Conservation (phyloP, 2,888 invertebrate species). For the Sinodicranocentrus sp. region DNA sequence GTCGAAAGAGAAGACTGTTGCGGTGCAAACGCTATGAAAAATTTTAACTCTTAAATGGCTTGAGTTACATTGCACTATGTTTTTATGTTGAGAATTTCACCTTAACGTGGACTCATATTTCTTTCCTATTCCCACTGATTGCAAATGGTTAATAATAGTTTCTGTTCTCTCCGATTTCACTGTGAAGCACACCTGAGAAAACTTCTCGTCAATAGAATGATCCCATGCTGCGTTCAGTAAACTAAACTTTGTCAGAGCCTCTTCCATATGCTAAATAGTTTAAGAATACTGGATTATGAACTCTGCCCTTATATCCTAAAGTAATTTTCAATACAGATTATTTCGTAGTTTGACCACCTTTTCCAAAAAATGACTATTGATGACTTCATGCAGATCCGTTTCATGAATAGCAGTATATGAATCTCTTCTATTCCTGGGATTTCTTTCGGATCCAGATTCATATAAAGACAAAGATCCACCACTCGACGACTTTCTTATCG, state of each 20-base stretch:
- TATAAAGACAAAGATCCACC: neutral
- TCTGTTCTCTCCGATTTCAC: conserved; percentile 55
- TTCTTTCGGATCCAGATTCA: no score
- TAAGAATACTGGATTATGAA: no score
- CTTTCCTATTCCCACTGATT: conserved; percentile 69
- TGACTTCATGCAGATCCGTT: conserved; percentile 21
- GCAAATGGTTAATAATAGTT: conserved; percentile 67
- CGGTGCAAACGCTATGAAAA: conserved; percentile 60
- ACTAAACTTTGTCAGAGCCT: conserved; percentile 55
- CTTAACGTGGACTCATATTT: conserved; percentile 70
- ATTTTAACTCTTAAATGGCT: neutral
- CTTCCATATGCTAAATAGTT: conserved; percentile 73
- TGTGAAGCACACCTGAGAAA: conserved; percentile 65
- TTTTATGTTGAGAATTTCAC: conserved; percentile 31
- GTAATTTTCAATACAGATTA: no score
- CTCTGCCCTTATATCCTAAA: no score
- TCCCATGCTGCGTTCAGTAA: conserved; percentile 64
- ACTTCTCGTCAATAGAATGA: conserved; percentile 60
- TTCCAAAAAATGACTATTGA: conserved; percentile 58
- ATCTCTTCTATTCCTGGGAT: neutral
- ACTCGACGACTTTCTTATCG: neutral
- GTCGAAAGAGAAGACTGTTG: conserved; percentile 54
- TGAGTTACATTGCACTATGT: neutral
- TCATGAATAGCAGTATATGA: neutral
- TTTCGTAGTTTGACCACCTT: no score